phyloP scores from a whole-genome alignment of 1,140 invertebrate species.

The Sycophila sp. region DNA sequence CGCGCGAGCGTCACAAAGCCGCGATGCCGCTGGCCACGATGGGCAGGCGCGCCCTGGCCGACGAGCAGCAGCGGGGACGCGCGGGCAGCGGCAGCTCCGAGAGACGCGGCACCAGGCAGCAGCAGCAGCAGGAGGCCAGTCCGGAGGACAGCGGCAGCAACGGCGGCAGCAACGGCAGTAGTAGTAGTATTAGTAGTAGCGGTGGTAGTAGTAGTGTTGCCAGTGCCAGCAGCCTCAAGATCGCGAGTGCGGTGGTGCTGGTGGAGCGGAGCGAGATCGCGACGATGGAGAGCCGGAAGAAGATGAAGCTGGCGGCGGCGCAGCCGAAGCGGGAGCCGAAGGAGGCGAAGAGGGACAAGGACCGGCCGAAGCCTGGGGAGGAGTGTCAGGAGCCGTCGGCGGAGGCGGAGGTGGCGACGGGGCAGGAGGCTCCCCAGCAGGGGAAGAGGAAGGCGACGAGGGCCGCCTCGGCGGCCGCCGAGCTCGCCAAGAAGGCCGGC shows the following conservation, averaged over 20 bases:
- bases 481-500: constrained; percentile 35
- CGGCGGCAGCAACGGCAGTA: not conserved
- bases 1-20: constrained; percentile 53
- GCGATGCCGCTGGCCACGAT: constrained; percentile 34
- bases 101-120: constrained; percentile 14
- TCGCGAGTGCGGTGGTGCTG: constrained; percentile 35
- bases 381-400: not conserved
- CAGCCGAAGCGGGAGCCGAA: constrained; percentile 2
- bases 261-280: constrained; percentile 34
- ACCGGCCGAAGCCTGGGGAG: not conserved
- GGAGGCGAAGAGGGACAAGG: constrained; percentile 18
- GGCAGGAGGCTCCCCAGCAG: constrained; percentile 6
- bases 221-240: not conserved
- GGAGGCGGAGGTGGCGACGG: not conserved
- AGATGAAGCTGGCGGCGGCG: constrained; percentile 8
- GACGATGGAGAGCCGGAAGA: constrained; percentile 14
- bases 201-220: not conserved
- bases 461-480: constrained; percentile 22
- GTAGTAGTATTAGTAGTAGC: too few species aligned
- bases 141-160: not conserved
- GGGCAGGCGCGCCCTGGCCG: constrained; percentile 35
- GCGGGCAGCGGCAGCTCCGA: constrained; percentile 12
- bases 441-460: constrained; percentile 9
- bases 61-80: constrained; percentile 33
- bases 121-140: not conserved